phyloP scores from a whole-genome alignment of 1,140 invertebrate genomes.

The Trachelipus rathkii region DNA sequence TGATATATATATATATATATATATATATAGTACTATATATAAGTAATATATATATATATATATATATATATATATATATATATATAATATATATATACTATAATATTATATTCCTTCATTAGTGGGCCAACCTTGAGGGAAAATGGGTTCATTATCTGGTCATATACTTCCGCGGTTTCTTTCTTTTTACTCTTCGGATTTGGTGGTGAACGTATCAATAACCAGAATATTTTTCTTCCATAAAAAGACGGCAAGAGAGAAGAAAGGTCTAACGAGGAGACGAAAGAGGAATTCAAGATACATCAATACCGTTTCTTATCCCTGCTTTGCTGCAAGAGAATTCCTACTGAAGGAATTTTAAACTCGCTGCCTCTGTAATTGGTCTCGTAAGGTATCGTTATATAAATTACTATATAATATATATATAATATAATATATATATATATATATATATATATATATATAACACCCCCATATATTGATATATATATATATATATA shows the following conservation, averaged over 20 bases:
- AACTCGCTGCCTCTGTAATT: background rate
- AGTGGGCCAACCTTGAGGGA: background rate
- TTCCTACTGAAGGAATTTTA: constrained; percentile 22
- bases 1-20: no score
- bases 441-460: no score
- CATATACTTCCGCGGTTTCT: constrained; percentile 55
- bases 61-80: no score
- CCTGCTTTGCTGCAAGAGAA: background rate
- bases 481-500: no score
- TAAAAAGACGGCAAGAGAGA: background rate
- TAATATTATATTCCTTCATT: no score
- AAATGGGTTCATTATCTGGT: constrained; percentile 35
- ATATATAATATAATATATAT: no score
- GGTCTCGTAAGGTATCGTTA: constrained; percentile 22
- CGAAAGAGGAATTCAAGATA: background rate
- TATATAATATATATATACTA: no score
- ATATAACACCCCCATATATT: no score
- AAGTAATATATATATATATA: no score
- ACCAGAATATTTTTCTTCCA: constrained; percentile 19
- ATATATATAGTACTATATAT: no score
- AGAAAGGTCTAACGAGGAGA: background rate
- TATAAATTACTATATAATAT: no score
- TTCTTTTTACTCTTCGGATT: constrained; percentile 53
- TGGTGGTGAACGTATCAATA: constrained; percentile 53
- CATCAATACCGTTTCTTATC: constrained; percentile 21